Conservation (phyloP, 2,113 vertebrate species). For the Semicossyphus pulcher region DNA sequence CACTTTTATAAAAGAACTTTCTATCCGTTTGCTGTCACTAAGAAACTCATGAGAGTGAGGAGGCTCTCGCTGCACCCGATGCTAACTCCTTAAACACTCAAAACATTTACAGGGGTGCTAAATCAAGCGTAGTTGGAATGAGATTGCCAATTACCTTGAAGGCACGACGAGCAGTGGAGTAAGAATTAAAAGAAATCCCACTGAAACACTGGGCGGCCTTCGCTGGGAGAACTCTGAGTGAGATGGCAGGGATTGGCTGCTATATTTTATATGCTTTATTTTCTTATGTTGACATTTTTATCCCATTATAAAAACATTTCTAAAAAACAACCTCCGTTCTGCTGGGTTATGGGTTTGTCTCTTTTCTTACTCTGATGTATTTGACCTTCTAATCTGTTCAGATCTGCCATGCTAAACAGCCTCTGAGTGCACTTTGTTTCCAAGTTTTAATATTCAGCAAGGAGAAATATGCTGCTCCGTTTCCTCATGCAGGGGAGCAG, state of each 20-base stretch:
- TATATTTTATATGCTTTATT: conserved; percentile 75
- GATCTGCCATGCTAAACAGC: conserved; percentile 41
- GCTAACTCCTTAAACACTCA: conserved; percentile 61
- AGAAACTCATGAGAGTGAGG: conserved; percentile 44
- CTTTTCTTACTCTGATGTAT: conserved; percentile 35
- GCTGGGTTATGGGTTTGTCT: conserved; percentile 42
- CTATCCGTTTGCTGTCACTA: conserved; percentile 48
- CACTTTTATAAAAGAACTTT: conserved; percentile 48
- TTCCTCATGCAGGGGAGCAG: conserved; percentile 5
- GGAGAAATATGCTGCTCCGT: conserved; percentile 42
- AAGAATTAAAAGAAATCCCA: conserved; percentile 71
- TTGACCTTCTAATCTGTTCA: conserved; percentile 51
- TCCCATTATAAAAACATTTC: conserved; percentile 71
- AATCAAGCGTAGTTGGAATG: conserved; percentile 68
- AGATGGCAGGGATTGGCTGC: conserved; percentile 59
- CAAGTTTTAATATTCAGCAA: conserved; percentile 19
- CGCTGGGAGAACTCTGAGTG: conserved; percentile 44
- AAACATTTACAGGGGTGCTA: conserved; percentile 71
- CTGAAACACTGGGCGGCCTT: conserved; percentile 55
- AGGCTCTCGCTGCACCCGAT: conserved; percentile 52
- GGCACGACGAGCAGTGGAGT: conserved; percentile 53
- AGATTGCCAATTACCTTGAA: conserved; percentile 77
- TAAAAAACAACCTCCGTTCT: conserved; percentile 47
- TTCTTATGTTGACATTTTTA: conserved; percentile 75
- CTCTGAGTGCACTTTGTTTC: conserved; percentile 36